Evolutionary conservation across 2,797 vertebrate genomes (phyloP), one percentile per base, ranked within the genome.

Genomic region (Heterohyrax brucei): DNA sequence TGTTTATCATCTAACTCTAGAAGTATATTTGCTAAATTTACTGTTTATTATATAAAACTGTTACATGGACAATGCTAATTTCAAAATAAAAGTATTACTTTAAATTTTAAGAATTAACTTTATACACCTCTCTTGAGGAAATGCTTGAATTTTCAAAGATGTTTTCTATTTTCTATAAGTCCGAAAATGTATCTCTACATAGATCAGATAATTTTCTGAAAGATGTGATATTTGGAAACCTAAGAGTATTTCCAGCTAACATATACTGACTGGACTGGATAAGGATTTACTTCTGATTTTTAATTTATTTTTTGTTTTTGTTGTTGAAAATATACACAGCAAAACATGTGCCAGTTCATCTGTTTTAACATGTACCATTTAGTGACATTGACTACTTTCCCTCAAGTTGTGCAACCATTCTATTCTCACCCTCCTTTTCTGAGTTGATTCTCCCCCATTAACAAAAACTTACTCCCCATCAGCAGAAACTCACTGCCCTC

Each of bases 11-110:
- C n/a, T 72, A 72, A 33, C 5, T 72, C 21, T 53, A 53, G 50
- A 26, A 93, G 13, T 39, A 39, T 3, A 91, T 81, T 64, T 91
- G 46, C 62, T 78, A 91, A 90, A 78, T 77, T 19, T 90, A 24
- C 7, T 83, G 12, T 68, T 92, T 85, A 70, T 93, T 73, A 84
- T 85, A 24, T 7, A 77, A 95, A 79, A 92, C 68, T 48, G 72
- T 68, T 44, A 61, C 44, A 66, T 14, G 89, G 30, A 24, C 61
- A 86, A 30, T 93, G 13, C 24, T 72, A 77, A 79, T 75, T 91
- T 56, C 26, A 72, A 87, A 22, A 48, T 84, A 30, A 72, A 92
- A 73, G 24, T 59, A 73, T 13, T 75, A 64, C 26, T 84, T 80
- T 46, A 78, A 56, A n/a, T n/a, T n/a, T 91, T 39, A 82, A 39